These are phyloP conservation scores for Agonopterix subpropinquella DNA, from an alignment of 2,888 invertebrate genomes.

Conservation along the genomic window DNA sequence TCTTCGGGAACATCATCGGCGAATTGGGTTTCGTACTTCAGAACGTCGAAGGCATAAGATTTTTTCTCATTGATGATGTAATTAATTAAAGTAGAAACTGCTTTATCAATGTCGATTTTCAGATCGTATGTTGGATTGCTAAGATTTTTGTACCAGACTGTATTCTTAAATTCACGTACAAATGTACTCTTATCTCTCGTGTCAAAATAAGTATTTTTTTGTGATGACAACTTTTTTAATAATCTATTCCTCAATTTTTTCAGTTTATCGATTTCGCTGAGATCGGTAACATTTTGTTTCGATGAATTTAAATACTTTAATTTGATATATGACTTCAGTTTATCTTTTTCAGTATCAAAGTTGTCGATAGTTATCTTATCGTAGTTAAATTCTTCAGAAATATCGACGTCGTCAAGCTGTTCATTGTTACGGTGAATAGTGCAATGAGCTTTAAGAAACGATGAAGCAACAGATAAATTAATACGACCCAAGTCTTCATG, in stretches of 20 bases:
- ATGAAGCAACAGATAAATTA: slow-evolving; percentile 25
- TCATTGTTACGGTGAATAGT: slow-evolving; percentile 23
- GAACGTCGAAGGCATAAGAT: slow-evolving; percentile 31
- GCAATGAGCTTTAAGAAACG: slow-evolving; percentile 26
- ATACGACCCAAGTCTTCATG: slow-evolving; percentile 7
- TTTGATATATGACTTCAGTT: slow-evolving; percentile 30
- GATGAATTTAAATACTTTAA: slow-evolving; percentile 25
- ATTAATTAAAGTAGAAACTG: slow-evolving; percentile 33
- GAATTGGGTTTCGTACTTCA: slow-evolving; percentile 27
- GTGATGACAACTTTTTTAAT: slow-evolving; percentile 16
- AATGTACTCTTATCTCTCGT: slow-evolving; percentile 23
- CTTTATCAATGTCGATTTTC: slow-evolving; percentile 30
- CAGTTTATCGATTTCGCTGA: slow-evolving; percentile 28
- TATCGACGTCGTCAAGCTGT: slow-evolving; percentile 20
- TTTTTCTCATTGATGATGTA: slow-evolving; percentile 33
- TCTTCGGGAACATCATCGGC: slow-evolving; percentile 19
- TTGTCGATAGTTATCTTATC: slow-evolving; percentile 23
- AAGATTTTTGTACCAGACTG: slow-evolving; percentile 25
- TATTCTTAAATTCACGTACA: slow-evolving; percentile 17
- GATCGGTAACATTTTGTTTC: slow-evolving; percentile 14
- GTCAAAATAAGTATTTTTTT: slow-evolving; percentile 9
- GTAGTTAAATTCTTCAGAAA: slow-evolving; percentile 29
- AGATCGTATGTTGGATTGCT: slow-evolving; percentile 1
- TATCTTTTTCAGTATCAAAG: slow-evolving; percentile 23
- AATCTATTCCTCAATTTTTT: slow-evolving; percentile 23